A percentile compares a stretch with the other conserved stretches of the same genome.
Evolutionary conservation across 2,113 vertebrate species (phyloP).

Genomic region (Pseudopodoces humilis): DNA sequence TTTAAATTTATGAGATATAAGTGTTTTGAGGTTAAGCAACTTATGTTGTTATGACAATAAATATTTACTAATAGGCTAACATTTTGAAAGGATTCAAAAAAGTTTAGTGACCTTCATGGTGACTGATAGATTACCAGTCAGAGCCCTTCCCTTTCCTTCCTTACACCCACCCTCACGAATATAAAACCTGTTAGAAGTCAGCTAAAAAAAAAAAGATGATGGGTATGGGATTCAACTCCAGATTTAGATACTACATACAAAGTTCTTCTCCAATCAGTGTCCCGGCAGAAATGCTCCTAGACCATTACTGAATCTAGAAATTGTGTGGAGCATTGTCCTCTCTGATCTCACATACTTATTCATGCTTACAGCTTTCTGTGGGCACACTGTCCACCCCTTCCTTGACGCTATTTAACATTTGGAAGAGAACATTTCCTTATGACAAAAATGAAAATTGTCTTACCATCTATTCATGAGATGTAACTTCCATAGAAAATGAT

Average conservation of each 20-base stretch:
- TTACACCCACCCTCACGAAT: not conserved
- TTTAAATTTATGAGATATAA: not conserved
- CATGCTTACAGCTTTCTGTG: not conserved
- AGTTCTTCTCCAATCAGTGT: not conserved
- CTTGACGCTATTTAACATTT: not conserved
- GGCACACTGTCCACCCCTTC: not conserved
- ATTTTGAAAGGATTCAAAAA: not conserved
- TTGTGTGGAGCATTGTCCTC: not conserved
- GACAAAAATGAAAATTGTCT: not conserved
- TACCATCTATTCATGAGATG: not conserved
- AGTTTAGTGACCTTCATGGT: not conserved
- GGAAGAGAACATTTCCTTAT: not conserved
- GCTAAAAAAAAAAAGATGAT: not conserved
- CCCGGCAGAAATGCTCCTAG: not conserved
- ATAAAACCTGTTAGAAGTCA: not conserved
- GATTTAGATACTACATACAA: not conserved
- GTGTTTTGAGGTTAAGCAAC: not conserved
- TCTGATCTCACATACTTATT: not conserved
- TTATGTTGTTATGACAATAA: not conserved
- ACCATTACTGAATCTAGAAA: not conserved
- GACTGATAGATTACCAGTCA: not conserved
- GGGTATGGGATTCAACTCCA: not conserved
- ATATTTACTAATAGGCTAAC: not conserved
- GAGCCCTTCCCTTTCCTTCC: not conserved
- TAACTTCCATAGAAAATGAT: not conserved